Base-by-base conservation (phyloP, 2,888 invertebrate genomes). In the Drosophila rubida region DNA sequence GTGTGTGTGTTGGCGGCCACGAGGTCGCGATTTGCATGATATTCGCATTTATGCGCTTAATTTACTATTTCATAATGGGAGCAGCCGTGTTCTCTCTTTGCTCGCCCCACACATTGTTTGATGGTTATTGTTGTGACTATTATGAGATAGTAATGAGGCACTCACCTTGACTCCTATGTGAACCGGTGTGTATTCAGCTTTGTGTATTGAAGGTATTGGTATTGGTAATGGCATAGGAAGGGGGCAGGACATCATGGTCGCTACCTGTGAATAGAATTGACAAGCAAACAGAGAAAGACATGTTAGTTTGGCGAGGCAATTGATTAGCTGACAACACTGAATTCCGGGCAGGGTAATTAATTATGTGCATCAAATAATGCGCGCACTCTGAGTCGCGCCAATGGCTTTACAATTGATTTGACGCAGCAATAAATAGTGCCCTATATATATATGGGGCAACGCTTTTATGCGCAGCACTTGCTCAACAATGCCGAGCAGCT, bases 231-330 rank as follows among this genome's bases (percentile, higher is more conserved):
- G 87, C 90, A 92, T 89, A 83, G 92, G 91, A 88, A 92, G 90
- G 90, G 92, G 91, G 92, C 92, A 92, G 91, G 92, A 92, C 92
- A 92, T 92, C 92, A 92, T 92, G 92, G 92, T 91, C 92, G 92
- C 92, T 91, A 92, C 92, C 92, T 92, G 89, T 62, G 69, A 77
- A 86, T 69, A 76, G 32, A 70, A 82, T 67, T 60, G 39, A 77
- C 13, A 62, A 37, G 60, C 51, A 77, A 69, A 78, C 35, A 69
- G 46, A 69, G 46, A 73, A 42, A 67, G 45, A 57, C 66, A 70
- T 59, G 82, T 87, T 82, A 87, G 79, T 76, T 59, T 51, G 46
- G 37, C 65, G 39, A 23, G 55, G 16, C 11, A 37, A 39, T 58
- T 13, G 39, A 39, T 58, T 13, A 41, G 27, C n/a, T 44, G 32